These are phyloP conservation scores for Mionectes macconnelli DNA, from an alignment of 2,113 vertebrate species.

Conservation along the genomic window DNA sequence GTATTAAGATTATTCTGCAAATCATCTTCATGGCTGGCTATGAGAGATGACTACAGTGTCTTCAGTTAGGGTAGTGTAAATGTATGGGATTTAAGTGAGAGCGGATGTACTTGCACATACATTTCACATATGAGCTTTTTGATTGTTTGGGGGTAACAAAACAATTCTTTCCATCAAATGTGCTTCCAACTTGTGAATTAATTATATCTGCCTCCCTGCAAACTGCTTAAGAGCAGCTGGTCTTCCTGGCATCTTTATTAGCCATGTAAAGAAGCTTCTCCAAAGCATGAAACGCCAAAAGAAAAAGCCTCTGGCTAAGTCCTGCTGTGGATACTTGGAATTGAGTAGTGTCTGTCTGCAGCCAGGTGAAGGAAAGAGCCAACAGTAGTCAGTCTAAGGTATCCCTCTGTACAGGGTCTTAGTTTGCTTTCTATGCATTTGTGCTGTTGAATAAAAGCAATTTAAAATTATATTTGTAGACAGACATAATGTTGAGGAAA, in stretches of 20 bases:
- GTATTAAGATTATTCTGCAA: conserved; percentile 58
- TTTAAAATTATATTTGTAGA: neutral
- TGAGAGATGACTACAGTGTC: neutral
- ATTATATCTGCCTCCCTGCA: conserved; percentile 21
- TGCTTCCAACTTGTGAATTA: conserved; percentile 51
- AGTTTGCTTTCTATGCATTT: neutral
- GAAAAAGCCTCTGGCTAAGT: neutral
- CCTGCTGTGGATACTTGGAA: accelerated
- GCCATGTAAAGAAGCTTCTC: conserved; percentile 17
- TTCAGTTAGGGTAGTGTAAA: neutral
- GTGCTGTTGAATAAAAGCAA: neutral
- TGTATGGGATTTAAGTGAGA: neutral
- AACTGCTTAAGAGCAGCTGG: conserved; percentile 28
- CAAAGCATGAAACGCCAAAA: neutral
- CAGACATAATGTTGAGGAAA: neutral
- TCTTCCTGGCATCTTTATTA: conserved; percentile 44
- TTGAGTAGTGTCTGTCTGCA: neutral
- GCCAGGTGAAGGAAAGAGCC: neutral
- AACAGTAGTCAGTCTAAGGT: neutral
- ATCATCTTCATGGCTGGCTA: conserved; percentile 32
- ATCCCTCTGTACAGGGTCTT: neutral
- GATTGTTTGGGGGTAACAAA: conserved; percentile 30
- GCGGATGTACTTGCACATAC: neutral
- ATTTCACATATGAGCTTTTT: neutral
- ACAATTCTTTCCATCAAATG: conserved; percentile 9